These are phyloP conservation scores for Podarcis lilfordi DNA, from an alignment of 2,797 vertebrate species.

Conservation along the genomic window DNA sequence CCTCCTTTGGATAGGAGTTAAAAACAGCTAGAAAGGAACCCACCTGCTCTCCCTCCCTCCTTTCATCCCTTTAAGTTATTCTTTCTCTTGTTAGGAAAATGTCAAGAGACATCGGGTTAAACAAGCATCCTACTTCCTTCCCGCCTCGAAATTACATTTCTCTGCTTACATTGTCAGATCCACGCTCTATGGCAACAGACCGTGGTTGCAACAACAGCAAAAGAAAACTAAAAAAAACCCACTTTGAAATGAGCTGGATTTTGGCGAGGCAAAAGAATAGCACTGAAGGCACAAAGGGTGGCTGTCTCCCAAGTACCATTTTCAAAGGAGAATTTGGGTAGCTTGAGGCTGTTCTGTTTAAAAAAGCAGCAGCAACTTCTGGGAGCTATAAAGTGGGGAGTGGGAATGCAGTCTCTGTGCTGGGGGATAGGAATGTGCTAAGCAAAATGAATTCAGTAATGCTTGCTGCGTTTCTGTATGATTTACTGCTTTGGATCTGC, in stretches of 20 bases:
- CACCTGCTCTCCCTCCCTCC: neutral
- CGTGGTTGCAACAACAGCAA: neutral
- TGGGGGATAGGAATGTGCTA: neutral
- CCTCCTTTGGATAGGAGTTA: neutral
- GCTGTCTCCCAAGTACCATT: neutral
- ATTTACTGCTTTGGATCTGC: neutral
- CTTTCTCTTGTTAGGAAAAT: neutral
- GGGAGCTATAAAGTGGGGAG: neutral
- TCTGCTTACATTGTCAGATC: neutral
- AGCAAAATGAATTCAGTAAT: neutral
- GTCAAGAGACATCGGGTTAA: neutral
- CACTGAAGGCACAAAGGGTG: neutral
- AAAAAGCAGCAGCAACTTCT: neutral
- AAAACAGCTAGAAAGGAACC: neutral
- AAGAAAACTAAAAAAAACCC: neutral
- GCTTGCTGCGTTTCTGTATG: neutral
- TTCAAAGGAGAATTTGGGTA: neutral
- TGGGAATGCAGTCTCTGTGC: neutral
- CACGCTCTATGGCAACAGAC: neutral
- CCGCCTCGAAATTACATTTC: neutral
- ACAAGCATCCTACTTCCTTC: neutral
- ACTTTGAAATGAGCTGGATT: neutral
- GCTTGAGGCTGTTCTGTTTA: neutral
- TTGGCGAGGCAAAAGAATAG: neutral
- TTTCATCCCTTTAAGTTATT: accelerated